phyloP scores from a whole-genome alignment of 2,797 vertebrate species.

The Clamator glandarius region DNA sequence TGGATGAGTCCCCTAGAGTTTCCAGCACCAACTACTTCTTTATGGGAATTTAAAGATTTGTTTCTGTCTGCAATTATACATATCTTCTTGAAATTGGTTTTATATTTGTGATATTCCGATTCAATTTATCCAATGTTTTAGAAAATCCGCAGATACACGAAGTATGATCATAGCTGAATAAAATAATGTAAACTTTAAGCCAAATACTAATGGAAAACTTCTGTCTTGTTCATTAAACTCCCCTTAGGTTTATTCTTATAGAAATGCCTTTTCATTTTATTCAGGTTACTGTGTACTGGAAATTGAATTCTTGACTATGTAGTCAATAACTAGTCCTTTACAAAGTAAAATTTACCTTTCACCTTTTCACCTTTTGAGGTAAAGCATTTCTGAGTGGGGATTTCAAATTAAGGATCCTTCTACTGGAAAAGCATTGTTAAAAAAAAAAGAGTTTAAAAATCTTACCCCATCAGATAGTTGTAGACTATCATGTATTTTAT shows the following conservation, averaged over 20 bases:
- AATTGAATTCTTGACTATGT: neutral
- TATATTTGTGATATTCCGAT: neutral
- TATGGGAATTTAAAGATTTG: neutral
- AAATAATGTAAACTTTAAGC: neutral
- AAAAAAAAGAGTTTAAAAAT: neutral
- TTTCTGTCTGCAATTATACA: neutral
- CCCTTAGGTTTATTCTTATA: neutral
- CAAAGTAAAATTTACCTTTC: conserved; percentile 1
- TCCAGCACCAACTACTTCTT: neutral
- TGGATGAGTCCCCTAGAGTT: conserved; percentile 11
- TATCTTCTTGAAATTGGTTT: neutral
- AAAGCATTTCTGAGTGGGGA: neutral
- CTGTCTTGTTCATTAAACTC: neutral
- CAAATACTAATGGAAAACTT: neutral
- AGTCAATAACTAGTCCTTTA: neutral
- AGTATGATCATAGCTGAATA: neutral
- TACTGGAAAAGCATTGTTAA: neutral
- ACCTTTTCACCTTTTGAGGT: conserved; percentile 8
- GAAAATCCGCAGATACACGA: neutral
- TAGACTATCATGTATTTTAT: neutral
- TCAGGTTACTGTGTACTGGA: neutral
- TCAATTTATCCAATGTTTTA: neutral
- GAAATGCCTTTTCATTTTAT: neutral
- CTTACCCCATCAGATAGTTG: neutral
- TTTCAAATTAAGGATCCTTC: neutral